Conservation (phyloP, 2,797 vertebrate species). For the Ibycter americanus region DNA sequence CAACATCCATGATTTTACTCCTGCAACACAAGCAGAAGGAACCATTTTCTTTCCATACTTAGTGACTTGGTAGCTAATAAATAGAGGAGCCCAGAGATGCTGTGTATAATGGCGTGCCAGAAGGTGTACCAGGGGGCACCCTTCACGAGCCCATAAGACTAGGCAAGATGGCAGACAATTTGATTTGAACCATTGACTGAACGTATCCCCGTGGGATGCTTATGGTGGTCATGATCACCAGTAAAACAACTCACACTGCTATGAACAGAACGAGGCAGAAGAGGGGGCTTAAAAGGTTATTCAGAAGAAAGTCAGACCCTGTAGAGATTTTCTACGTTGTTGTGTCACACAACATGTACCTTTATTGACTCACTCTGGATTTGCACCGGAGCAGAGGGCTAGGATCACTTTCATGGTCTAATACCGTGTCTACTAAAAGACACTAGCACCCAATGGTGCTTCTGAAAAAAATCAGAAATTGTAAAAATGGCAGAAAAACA, state of each 20-base stretch:
- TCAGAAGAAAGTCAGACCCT: background rate
- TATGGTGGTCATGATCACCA: background rate
- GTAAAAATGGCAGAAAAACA: background rate
- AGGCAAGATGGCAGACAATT: background rate
- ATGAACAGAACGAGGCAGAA: background rate
- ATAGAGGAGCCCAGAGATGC: background rate
- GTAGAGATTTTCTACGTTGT: background rate
- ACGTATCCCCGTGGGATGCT: accelerated
- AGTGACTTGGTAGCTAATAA: background rate
- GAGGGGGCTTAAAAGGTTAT: background rate
- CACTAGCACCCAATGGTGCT: background rate
- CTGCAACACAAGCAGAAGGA: background rate
- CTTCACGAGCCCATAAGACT: background rate
- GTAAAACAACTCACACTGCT: background rate
- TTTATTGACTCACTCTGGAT: background rate
- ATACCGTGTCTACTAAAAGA: background rate
- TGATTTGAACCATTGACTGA: background rate
- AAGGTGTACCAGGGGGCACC: background rate
- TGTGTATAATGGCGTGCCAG: background rate
- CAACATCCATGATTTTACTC: background rate
- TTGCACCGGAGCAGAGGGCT: background rate
- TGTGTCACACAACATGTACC: background rate
- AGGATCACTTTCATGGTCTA: background rate
- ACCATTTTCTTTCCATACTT: background rate
- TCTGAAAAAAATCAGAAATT: background rate